Evolutionary conservation across 2,113 vertebrate species (phyloP), one percentile per base, ranked within the genome.

Genomic region (Nyctereutes procyonoides): DNA sequence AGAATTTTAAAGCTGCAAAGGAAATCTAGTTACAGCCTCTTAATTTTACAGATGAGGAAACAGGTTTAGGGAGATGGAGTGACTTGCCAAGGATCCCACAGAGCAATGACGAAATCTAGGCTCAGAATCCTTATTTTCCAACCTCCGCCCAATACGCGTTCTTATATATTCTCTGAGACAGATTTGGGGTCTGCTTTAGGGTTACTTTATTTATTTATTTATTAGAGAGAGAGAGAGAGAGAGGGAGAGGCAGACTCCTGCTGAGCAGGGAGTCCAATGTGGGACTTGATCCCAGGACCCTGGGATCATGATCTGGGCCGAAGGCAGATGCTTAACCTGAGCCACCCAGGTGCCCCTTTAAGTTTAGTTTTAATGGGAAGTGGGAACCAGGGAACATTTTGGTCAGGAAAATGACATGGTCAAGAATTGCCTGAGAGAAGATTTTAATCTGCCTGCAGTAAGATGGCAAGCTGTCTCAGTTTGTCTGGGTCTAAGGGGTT

Each of bases 331-430:
- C n/a, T 69, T n/a, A 69, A n/a, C 32, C 32, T 35, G 32, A 69
- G 67, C 67, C 67, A 69, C 8, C 32, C 16, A 69, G 67, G 32
- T 16, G 8, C n/a, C 67, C 8, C 5, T 85, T 90, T 90, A 69
- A 35, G 35, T 60, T 92, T 94, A 90, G 74, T 71, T 96, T 95
- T 84, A 92, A 77, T 90, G 93, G 93, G 65, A 94, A 93, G 88
- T 87, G 38, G 74, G 62, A 91, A 65, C 2, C 30, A 60, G 69
- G 74, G 73, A 24, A 22, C 43, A 84, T 84, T 96, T 92, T 56
- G 20, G 11, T 77, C 35, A 94, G 65, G 73, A 82, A 89, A 63
- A 60, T 51, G 43, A 95, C 30, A 53, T 30, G 26, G 93, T 14
- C 32, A 88, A 93, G 35, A 4, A 51, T 84, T 56, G 20, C 93